These are phyloP conservation scores for Vanessa atalanta DNA, from an alignment of 1,140 invertebrate species.

Conservation along the genomic window DNA sequence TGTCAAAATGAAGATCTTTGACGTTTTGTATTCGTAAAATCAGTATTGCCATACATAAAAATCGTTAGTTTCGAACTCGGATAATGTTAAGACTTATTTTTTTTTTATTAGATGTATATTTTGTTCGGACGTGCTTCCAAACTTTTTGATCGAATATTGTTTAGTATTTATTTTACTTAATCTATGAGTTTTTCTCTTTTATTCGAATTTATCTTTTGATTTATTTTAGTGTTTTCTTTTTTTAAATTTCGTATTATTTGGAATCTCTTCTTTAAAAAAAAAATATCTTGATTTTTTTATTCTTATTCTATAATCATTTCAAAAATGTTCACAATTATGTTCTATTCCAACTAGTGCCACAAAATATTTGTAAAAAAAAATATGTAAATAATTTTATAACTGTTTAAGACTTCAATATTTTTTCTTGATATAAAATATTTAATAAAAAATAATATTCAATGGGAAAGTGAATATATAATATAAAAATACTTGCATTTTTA, in stretches of 20 bases:
- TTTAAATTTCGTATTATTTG: neutral
- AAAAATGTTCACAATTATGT: neutral
- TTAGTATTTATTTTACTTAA: constrained; percentile 21
- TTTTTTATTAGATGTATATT: constrained; percentile 16
- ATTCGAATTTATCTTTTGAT: neutral
- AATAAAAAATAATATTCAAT: too few relatives aligned
- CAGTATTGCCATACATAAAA: constrained; percentile 21
- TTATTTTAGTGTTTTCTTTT: neutral
- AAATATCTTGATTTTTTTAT: neutral
- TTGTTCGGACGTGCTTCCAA: constrained; percentile 17
- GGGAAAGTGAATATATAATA: too few relatives aligned
- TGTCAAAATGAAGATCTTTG: too few relatives aligned
- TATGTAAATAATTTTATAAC: too few relatives aligned
- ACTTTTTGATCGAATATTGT: constrained; percentile 18
- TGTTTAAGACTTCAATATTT: too few relatives aligned
- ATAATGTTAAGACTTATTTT: neutral
- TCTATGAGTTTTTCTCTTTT: constrained; percentile 14
- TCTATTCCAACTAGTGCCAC: neutral
- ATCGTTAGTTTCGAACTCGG: neutral
- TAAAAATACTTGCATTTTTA: too few relatives aligned
- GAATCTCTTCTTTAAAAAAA: neutral
- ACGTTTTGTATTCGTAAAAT: neutral
- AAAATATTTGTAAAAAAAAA: neutral
- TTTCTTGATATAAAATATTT: too few relatives aligned
- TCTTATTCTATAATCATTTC: too few relatives aligned